Evolutionary conservation across 2,888 invertebrate genomes (phyloP).

Genomic region (Buathra laborator): DNA sequence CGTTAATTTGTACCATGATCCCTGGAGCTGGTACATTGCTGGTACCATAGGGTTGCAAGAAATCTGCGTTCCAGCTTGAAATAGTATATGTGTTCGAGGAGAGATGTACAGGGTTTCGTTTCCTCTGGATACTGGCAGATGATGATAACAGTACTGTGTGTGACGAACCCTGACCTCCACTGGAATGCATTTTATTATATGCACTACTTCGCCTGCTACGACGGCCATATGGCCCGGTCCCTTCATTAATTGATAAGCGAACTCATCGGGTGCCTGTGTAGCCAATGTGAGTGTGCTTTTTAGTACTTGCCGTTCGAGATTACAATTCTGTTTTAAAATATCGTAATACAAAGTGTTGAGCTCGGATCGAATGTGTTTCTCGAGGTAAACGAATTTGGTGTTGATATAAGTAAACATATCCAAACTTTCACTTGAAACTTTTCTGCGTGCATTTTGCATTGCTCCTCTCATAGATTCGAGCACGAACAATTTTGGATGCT

Average conservation of each 20-base stretch:
- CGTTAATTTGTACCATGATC: too few species aligned
- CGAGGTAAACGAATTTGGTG: not conserved
- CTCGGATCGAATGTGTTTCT: not conserved
- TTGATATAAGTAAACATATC: not conserved
- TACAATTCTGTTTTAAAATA: slow-evolving; percentile 71
- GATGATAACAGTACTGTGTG: too few species aligned
- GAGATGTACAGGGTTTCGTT: too few species aligned
- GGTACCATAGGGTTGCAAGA: too few species aligned
- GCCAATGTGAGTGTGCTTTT: slow-evolving; percentile 71
- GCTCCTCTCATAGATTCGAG: not conserved
- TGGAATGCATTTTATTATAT: too few species aligned
- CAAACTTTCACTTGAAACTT: not conserved
- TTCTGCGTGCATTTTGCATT: not conserved
- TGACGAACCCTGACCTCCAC: too few species aligned
- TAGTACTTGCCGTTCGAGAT: slow-evolving; percentile 72
- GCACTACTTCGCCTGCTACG: slow-evolving; percentile 73
- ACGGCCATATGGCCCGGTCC: slow-evolving; percentile 73
- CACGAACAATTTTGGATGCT: not conserved
- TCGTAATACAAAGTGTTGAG: too few species aligned
- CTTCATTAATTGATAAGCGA: slow-evolving; percentile 73
- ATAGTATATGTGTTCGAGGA: too few species aligned
- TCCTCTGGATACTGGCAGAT: too few species aligned
- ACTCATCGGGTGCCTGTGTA: slow-evolving; percentile 71
- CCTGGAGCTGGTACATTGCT: too few species aligned
- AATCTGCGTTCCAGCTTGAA: too few species aligned